phyloP scores from a whole-genome alignment of 2,888 invertebrate species.

The Aleiodes testaceus region DNA sequence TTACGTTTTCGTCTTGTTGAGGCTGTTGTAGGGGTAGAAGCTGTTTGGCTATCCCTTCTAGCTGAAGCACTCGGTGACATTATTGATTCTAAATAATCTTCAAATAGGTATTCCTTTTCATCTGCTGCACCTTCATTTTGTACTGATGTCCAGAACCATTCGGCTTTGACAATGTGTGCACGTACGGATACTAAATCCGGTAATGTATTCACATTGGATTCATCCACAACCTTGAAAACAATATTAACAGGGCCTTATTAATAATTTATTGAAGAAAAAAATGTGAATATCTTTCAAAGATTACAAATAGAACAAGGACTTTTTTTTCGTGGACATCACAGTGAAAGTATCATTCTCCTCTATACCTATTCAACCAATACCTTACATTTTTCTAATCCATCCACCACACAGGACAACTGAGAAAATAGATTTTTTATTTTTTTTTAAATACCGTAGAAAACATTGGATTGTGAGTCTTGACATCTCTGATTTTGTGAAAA shows the following conservation, averaged over 20 bases:
- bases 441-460: too few species aligned
- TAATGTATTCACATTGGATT: constrained; percentile 81
- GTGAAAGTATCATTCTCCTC: too few species aligned
- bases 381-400: too few species aligned
- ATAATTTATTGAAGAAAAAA: too few species aligned
- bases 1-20: constrained; percentile 86
- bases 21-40: constrained; percentile 73
- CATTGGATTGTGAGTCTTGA: too few species aligned
- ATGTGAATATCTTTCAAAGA: neutral
- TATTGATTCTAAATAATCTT: constrained; percentile 78
- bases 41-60: constrained; percentile 76
- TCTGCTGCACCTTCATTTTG: constrained; percentile 95
- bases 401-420: too few species aligned
- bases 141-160: constrained; percentile 99
- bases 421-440: too few species aligned
- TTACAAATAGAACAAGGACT: constrained; percentile 10
- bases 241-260: too few species aligned
- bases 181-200: constrained; percentile 81
- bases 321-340: constrained; percentile 16
- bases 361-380: too few species aligned
- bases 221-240: constrained; percentile 84
- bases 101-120: constrained; percentile 91
- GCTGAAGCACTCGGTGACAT: constrained; percentile 72
- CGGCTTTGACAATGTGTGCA: constrained; percentile 88
- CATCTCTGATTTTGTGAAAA: neutral